These are phyloP conservation scores for Galeopsomyia nigrocyanea DNA, from an alignment of 2,888 invertebrate genomes.

Conservation along the genomic window DNA sequence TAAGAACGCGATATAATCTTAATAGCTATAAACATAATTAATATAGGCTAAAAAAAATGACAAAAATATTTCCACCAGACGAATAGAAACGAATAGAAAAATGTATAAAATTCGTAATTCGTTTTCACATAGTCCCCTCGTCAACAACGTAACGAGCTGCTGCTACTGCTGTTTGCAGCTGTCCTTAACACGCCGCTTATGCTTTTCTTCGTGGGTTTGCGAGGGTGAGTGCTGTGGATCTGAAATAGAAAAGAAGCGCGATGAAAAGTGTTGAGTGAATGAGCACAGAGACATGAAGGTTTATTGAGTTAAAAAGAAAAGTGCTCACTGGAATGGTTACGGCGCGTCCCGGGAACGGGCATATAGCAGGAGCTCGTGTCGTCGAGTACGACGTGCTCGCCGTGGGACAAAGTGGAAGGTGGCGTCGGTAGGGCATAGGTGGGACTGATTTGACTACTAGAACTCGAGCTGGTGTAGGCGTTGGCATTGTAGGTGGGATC, in stretches of 20 bases:
- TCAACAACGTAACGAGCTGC: conserved; percentile 14
- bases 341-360: conserved; percentile 83
- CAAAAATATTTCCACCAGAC: conserved; percentile 40
- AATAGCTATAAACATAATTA: conserved; percentile 17
- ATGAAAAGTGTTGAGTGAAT: too few relatives aligned
- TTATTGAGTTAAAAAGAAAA: too few relatives aligned
- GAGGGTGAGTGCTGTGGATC: conserved; percentile 50
- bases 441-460: conserved; percentile 63
- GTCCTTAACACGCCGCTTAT: conserved; percentile 74
- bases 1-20: conserved; percentile 12
- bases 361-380: conserved; percentile 78
- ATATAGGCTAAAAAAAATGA: not conserved
- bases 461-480: conserved; percentile 57
- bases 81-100: conserved; percentile 44
- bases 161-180: conserved; percentile 76
- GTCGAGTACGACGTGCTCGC: conserved; percentile 65
- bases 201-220: conserved; percentile 75
- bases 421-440: conserved; percentile 64
- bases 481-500: conserved; percentile 75
- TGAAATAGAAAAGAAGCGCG: not conserved
- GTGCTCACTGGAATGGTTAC: conserved; percentile 63
- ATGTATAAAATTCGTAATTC: conserved; percentile 52
- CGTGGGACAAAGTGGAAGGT: conserved; percentile 40
- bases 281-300: too few relatives aligned
- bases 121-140: conserved; percentile 30